phyloP scores from a whole-genome alignment of 2,797 vertebrate species.

The Hydrophis major region DNA sequence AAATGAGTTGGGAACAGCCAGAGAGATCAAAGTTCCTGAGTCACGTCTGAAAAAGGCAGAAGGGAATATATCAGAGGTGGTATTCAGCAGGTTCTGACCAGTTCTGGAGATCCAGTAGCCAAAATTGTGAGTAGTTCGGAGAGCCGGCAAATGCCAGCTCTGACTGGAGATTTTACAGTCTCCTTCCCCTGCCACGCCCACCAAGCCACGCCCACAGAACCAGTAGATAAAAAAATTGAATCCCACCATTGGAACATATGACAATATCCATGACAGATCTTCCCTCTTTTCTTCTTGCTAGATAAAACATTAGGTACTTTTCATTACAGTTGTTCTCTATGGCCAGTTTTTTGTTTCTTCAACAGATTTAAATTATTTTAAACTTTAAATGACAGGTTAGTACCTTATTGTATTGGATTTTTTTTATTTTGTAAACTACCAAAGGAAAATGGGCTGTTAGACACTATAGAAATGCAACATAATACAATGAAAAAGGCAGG shows the following conservation, averaged over 20 bases:
- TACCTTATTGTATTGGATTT: background rate
- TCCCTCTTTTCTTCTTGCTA: background rate
- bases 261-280: background rate
- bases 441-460: background rate
- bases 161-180: no score
- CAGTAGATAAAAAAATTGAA: no score
- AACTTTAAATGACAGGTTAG: background rate
- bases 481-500: background rate
- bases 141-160: no score
- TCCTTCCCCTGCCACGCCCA: no score
- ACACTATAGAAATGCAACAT: background rate
- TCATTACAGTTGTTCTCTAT: background rate
- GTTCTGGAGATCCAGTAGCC: no score
- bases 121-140: no score
- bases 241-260: background rate
- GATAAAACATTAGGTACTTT: background rate
- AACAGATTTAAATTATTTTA: background rate
- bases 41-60: background rate
- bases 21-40: background rate
- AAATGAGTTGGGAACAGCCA: background rate
- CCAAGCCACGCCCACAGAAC: no score
- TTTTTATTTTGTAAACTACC: background rate
- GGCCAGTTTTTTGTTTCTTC: background rate
- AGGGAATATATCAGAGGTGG: background rate
- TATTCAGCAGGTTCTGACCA: no score